Evolutionary conservation across 1,140 invertebrate genomes (phyloP).

Genomic region (Drosophila bifasciata): DNA sequence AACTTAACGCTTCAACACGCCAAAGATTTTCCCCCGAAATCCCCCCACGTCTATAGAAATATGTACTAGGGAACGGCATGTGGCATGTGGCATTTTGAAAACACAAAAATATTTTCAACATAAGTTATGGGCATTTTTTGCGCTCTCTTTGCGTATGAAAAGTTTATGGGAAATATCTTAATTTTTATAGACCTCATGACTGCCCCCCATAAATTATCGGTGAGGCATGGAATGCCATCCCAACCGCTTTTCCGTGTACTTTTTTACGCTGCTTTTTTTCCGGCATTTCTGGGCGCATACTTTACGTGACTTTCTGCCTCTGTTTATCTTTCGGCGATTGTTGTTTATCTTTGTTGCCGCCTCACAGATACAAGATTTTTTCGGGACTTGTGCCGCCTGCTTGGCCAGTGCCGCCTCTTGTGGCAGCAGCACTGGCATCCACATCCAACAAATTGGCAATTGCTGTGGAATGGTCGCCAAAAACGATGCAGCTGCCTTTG

Average conservation of each 20-base stretch:
- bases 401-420: too few species aligned
- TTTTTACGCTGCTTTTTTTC: slow-evolving; percentile 27
- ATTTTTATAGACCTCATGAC: slow-evolving; percentile 62
- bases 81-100: too few species aligned
- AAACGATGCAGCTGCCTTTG: slow-evolving; percentile 19
- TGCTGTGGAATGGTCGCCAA: slow-evolving; percentile 29
- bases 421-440: slow-evolving; percentile 2
- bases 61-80: slow-evolving; percentile 1
- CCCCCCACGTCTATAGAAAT: too few species aligned
- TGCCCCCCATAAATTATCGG: slow-evolving; percentile 41
- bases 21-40: slow-evolving; percentile 42
- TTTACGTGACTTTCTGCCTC: slow-evolving; percentile 51
- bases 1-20: slow-evolving; percentile 76
- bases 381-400: slow-evolving; percentile 3
- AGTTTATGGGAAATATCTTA: slow-evolving; percentile 61
- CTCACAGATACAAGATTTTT: slow-evolving; percentile 37
- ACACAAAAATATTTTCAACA: slow-evolving; percentile 54
- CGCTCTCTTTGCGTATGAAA: slow-evolving; percentile 19
- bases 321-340: slow-evolving; percentile 50
- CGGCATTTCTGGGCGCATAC: slow-evolving; percentile 33
- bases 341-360: slow-evolving; percentile 47
- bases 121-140: slow-evolving; percentile 59
- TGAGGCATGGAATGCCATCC: slow-evolving; percentile 31
- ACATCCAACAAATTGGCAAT: slow-evolving; percentile 50
- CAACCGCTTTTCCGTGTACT: slow-evolving; percentile 11